These are phyloP conservation scores for Sylvilagus floridanus DNA, from an alignment of 2,797 vertebrate genomes.

Conservation along the genomic window DNA sequence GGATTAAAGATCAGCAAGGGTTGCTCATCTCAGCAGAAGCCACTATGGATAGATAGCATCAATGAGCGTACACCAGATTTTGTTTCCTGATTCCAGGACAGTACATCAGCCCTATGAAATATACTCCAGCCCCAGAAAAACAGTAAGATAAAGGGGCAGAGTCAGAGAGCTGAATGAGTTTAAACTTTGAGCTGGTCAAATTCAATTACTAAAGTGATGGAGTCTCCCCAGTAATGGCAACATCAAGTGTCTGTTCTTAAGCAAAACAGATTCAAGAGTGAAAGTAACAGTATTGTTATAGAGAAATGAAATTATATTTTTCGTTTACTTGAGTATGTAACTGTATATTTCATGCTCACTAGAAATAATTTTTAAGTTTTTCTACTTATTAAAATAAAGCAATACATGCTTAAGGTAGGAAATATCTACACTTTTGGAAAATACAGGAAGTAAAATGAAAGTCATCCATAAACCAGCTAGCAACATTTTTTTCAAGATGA, in stretches of 20 bases:
- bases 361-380: conserved; percentile 15
- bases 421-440: background rate
- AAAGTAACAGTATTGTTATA: background rate
- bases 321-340: background rate
- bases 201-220: background rate
- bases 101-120: background rate
- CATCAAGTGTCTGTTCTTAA: background rate
- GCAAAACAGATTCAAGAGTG: background rate
- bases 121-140: background rate
- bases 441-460: background rate
- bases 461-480: background rate
- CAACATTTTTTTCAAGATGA: background rate
- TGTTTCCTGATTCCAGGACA: background rate
- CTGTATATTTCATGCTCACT: background rate
- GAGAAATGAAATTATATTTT: conserved; percentile 1
- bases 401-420: background rate
- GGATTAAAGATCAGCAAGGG: background rate
- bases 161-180: background rate
- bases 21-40: background rate
- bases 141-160: background rate
- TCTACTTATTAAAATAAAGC: conserved; percentile 1
- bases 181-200: background rate
- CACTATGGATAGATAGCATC: background rate
- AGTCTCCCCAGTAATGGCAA: background rate
- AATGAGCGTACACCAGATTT: background rate